Evolutionary conservation across 2,113 vertebrate genomes (phyloP).

Genomic region (Fulica atra): DNA sequence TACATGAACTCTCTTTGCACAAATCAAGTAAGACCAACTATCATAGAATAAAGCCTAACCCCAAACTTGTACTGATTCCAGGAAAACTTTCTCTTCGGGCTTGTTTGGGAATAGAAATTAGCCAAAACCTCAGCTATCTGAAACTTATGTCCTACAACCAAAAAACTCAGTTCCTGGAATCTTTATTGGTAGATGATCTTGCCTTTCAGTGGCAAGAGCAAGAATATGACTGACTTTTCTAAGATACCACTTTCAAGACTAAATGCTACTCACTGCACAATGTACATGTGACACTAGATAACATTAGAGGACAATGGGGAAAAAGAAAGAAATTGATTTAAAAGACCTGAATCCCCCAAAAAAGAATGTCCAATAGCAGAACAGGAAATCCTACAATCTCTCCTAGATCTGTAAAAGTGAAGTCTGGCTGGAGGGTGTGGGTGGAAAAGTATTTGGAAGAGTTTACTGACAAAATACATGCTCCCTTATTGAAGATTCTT

Average conservation of each 20-base stretch:
- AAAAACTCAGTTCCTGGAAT: slow-evolving; percentile 5
- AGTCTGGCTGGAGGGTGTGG: not conserved
- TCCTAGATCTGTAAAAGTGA: not conserved
- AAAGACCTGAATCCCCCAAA: not conserved
- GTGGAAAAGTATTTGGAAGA: slow-evolving; percentile 20
- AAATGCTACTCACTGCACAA: not conserved
- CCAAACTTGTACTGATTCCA: not conserved
- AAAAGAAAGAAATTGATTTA: slow-evolving; percentile 14
- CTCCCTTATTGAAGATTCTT: not conserved
- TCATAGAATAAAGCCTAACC: not conserved
- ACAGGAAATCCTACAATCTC: slow-evolving; percentile 10
- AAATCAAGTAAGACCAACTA: not conserved
- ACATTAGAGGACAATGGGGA: not conserved
- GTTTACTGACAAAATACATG: not conserved
- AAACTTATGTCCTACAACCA: not conserved
- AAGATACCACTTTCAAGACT: not conserved
- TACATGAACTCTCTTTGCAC: not conserved
- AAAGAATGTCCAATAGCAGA: not conserved
- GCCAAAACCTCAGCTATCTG: slow-evolving; percentile 15
- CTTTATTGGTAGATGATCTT: not conserved
- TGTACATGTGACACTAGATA: not conserved
- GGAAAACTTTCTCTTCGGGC: not conserved
- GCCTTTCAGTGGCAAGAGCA: not conserved
- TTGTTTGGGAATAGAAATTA: slow-evolving; percentile 1
- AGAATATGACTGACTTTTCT: not conserved